A percentile compares a stretch with the other conserved stretches of the same genome.
phyloP scores from a whole-genome alignment of 2,797 vertebrate genomes.

The Rhabdomys pumilio region DNA sequence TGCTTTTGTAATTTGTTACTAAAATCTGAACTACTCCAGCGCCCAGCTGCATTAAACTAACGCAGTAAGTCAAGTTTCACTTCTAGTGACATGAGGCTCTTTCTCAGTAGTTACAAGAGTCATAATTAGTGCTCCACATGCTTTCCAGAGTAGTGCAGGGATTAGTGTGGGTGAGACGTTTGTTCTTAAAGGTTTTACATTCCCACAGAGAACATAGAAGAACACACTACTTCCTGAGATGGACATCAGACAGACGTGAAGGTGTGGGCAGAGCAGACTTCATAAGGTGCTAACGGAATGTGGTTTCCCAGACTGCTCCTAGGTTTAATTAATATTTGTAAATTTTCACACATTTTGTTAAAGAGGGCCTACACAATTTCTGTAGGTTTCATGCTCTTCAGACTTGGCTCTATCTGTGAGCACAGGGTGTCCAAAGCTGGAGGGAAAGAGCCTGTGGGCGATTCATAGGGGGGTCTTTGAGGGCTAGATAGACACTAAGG shows the following conservation, averaged over 20 bases:
- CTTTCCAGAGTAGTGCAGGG: not conserved
- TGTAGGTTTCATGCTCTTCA: not conserved
- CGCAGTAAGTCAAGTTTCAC: not conserved
- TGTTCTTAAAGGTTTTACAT: not conserved
- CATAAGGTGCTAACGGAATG: not conserved
- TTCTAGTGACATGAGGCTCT: slow-evolving; percentile 21
- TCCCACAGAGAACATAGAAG: not conserved
- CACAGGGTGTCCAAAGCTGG: not conserved
- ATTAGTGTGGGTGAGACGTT: not conserved
- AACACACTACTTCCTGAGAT: not conserved
- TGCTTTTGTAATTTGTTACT: slow-evolving; percentile 44
- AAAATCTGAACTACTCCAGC: not conserved
- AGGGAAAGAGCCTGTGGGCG: not conserved
- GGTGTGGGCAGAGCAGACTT: not conserved
- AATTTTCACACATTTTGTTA: not conserved
- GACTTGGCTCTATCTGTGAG: not conserved
- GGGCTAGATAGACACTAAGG: not conserved
- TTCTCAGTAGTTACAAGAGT: not conserved
- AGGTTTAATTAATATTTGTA: not conserved
- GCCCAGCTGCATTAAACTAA: not conserved
- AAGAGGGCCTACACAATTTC: not conserved
- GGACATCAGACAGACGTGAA: not conserved
- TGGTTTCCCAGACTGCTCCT: not conserved
- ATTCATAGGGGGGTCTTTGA: not conserved
- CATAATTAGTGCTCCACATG: not conserved